Percentiles rank a stretch among this genome's conserved stretches.
phyloP scores from a whole-genome alignment of 2,113 vertebrate genomes.

The Nothocercus julius region DNA sequence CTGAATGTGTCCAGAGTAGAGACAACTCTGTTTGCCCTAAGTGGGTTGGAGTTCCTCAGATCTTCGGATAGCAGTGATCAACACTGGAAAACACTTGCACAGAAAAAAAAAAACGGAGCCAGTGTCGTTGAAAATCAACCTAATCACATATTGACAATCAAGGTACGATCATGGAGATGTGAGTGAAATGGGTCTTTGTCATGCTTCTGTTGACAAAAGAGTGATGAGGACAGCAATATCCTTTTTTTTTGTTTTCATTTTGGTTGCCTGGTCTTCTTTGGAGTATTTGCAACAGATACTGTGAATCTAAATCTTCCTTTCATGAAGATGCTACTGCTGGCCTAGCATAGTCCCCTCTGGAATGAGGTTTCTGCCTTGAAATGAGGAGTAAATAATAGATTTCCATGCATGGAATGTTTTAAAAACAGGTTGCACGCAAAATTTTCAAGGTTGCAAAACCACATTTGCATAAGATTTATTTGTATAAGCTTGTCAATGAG shows the following conservation, averaged over 20 bases:
- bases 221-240: not conserved
- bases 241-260: not conserved
- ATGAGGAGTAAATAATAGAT: not conserved
- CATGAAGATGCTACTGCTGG: not conserved
- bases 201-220: not conserved
- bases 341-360: not conserved
- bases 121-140: fast-evolving
- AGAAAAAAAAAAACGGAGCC: not conserved
- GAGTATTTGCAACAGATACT: not conserved
- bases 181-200: not conserved
- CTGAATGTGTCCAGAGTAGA: not conserved
- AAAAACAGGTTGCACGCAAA: not conserved
- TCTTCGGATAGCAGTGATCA: not conserved
- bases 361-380: not conserved
- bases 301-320: not conserved
- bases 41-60: not conserved
- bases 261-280: not conserved
- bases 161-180: not conserved
- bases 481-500: not conserved
- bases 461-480: constrained; percentile 8
- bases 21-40: not conserved
- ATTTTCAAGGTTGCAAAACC: not conserved
- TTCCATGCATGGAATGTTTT: not conserved
- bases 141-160: not conserved
- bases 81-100: not conserved